Evolutionary conservation across 2,888 invertebrate genomes (phyloP).

Genomic region (Gordius sp.): DNA sequence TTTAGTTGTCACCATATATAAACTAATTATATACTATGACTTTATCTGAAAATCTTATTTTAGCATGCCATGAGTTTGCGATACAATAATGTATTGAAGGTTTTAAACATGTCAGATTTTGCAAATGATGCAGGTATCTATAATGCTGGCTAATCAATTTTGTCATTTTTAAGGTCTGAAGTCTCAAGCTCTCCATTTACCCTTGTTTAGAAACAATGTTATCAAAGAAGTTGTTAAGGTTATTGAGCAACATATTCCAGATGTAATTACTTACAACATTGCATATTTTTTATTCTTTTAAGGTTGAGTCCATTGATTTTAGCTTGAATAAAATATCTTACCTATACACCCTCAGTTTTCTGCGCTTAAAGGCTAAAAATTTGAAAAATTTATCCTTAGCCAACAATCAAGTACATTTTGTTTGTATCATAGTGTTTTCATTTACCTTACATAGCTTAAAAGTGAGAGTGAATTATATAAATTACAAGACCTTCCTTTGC

Average conservation of each 20-base stretch:
- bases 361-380: not conserved
- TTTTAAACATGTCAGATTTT: conserved; percentile 1
- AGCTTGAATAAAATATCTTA: not conserved
- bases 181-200: not conserved
- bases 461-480: conserved; percentile 5
- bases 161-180: conserved; percentile 5
- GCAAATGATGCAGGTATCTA: not conserved
- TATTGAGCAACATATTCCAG: not conserved
- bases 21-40: not conserved
- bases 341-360: not conserved
- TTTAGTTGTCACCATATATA: no score
- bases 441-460: not conserved
- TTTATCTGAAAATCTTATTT: not conserved
- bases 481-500: not conserved
- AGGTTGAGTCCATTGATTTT: conserved; percentile 3
- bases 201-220: not conserved
- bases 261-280: not conserved
- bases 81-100: not conserved
- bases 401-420: not conserved
- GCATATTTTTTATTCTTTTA: not conserved
- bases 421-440: not conserved
- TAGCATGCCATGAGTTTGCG: not conserved
- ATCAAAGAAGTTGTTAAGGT: conserved; percentile 8
- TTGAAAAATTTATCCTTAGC: not conserved
- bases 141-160: not conserved